These are phyloP conservation scores for Prunella fulvescens DNA, from an alignment of 2,113 vertebrate species.

Conservation along the genomic window DNA sequence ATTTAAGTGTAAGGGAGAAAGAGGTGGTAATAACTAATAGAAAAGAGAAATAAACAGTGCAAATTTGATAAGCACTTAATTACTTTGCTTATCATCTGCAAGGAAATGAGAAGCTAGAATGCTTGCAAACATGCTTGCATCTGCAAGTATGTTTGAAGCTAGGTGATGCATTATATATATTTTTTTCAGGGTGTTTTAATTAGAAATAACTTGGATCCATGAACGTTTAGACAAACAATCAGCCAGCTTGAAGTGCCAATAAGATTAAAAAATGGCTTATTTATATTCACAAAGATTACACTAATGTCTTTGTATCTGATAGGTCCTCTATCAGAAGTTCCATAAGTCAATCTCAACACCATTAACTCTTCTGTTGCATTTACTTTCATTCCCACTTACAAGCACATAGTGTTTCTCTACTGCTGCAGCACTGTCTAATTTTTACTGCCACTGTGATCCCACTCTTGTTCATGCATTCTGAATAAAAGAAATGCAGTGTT, in stretches of 20 bases:
- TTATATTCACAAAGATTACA: background rate
- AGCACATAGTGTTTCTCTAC: background rate
- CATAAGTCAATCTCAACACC: background rate
- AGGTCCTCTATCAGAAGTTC: background rate
- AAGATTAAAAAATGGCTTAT: background rate
- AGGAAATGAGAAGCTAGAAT: background rate
- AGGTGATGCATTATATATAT: background rate
- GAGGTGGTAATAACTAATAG: background rate
- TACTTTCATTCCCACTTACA: background rate
- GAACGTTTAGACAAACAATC: background rate
- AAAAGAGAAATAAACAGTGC: background rate
- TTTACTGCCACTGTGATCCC: background rate
- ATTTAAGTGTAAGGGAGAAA: background rate
- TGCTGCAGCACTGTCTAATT: background rate
- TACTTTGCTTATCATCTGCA: background rate
- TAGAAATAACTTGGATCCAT: background rate
- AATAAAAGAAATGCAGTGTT: background rate
- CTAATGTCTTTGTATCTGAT: background rate
- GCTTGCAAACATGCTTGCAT: background rate
- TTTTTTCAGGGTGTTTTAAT: constrained; percentile 17
- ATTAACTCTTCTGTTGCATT: background rate
- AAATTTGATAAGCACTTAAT: background rate
- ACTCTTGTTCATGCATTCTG: background rate
- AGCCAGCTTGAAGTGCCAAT: background rate
- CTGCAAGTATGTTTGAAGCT: background rate